These are phyloP conservation scores for Sphecodes monilicornis DNA, from an alignment of 2,888 invertebrate genomes.

Conservation along the genomic window DNA sequence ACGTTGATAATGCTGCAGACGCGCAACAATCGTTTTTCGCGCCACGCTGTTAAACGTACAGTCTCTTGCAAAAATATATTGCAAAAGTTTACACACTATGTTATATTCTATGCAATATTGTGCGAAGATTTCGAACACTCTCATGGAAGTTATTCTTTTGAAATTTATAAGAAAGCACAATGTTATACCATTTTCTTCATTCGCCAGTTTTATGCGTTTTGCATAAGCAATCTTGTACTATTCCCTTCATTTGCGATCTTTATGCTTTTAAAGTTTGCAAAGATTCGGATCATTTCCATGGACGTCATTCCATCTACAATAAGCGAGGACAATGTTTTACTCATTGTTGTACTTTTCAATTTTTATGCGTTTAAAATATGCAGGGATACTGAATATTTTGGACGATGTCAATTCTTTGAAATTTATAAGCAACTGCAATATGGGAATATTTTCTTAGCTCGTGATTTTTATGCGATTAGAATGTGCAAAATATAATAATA, in stretches of 20 bases:
- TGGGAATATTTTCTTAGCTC: no score
- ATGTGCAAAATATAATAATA: no score
- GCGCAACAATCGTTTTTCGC: neutral
- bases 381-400: no score
- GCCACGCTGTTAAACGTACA: neutral
- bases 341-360: no score
- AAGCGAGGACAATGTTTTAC: no score
- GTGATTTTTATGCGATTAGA: no score
- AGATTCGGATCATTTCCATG: no score
- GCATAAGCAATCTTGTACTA: neutral
- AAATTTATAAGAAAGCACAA: neutral
- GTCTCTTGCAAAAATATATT: neutral
- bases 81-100: neutral
- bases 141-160: neutral
- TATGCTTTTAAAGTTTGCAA: neutral
- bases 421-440: no score
- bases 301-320: no score
- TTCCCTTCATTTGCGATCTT: neutral
- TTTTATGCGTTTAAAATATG: no score
- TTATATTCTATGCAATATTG: neutral
- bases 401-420: no score
- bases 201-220: neutral
- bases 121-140: neutral
- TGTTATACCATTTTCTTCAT: neutral
- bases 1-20: neutral